These are phyloP conservation scores for Caerostris darwini DNA, from an alignment of 1,140 invertebrate genomes.

Conservation along the genomic window DNA sequence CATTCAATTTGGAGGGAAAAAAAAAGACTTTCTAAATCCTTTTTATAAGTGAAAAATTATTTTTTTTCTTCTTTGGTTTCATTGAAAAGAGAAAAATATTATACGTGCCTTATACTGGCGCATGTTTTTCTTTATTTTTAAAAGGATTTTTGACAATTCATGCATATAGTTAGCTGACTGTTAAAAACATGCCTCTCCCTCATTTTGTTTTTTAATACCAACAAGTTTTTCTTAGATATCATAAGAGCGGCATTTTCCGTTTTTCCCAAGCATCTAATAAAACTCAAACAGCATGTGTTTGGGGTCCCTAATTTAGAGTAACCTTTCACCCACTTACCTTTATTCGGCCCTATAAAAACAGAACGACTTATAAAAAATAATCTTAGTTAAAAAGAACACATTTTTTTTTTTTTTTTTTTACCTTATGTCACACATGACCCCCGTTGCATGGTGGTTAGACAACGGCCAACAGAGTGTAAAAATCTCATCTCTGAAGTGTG, in stretches of 20 bases:
- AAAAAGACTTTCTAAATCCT: too few relatives aligned
- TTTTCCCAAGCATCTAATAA: neutral
- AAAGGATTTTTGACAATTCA: too few relatives aligned
- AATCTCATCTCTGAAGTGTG: slow-evolving; percentile 41
- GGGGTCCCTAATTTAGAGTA: neutral
- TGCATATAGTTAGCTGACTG: too few relatives aligned
- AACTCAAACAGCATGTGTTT: neutral
- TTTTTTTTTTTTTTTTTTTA: neutral
- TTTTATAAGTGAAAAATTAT: neutral
- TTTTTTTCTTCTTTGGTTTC: too few relatives aligned
- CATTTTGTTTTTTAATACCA: neutral
- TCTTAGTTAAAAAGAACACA: neutral
- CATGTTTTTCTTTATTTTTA: too few relatives aligned
- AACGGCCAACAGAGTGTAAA: slow-evolving; percentile 14
- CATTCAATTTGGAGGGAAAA: too few relatives aligned
- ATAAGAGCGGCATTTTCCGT: neutral
- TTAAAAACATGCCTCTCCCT: neutral
- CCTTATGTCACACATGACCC: neutral
- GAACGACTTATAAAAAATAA: neutral
- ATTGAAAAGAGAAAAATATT: neutral
- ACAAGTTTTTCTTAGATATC: neutral
- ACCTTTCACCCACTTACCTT: neutral
- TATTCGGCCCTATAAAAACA: neutral
- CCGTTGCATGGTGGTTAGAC: neutral
- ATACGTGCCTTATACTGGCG: neutral